Conservation (phyloP, 2,888 invertebrate species). For the Hyposoter dolosus region DNA sequence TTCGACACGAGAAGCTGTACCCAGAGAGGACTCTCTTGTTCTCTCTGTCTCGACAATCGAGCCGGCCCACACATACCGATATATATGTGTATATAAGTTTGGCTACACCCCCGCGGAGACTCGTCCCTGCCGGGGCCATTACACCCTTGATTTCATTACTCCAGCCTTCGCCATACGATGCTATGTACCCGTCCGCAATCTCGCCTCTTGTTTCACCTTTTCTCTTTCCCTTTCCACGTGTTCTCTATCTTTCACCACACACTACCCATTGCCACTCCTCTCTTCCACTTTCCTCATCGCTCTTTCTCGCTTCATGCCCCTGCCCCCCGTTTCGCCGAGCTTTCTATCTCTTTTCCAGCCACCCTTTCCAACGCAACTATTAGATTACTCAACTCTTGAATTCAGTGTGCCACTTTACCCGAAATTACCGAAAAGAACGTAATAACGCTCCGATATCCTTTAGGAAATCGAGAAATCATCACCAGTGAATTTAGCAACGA, state of each 20-base stretch:
- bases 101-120: constrained; percentile 44
- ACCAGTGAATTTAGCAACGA: not conserved
- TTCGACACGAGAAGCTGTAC: constrained; percentile 18
- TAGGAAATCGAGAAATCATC: not conserved
- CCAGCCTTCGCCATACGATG: constrained; percentile 73
- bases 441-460: constrained; percentile 17
- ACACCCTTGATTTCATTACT: constrained; percentile 84
- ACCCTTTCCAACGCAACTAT: constrained; percentile 73
- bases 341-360: constrained; percentile 61
- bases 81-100: constrained; percentile 5
- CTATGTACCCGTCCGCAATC: constrained; percentile 79
- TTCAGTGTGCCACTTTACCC: constrained; percentile 67
- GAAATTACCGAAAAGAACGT: constrained; percentile 36
- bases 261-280: constrained; percentile 17
- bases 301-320: constrained; percentile 55
- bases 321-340: constrained; percentile 59
- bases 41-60: constrained; percentile 43
- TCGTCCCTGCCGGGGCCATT: constrained; percentile 82
- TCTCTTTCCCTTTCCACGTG: constrained; percentile 32
- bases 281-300: constrained; percentile 49
- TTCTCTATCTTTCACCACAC: constrained; percentile 33
- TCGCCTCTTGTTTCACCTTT: constrained; percentile 71
- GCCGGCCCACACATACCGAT: constrained; percentile 19
- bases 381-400: constrained; percentile 76
- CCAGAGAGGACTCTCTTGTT: constrained; percentile 49